Percentiles rank a stretch among this genome's conserved stretches.
Evolutionary conservation across 2,797 vertebrate species (phyloP).

Genomic region (Mormyrops boulengeri): DNA sequence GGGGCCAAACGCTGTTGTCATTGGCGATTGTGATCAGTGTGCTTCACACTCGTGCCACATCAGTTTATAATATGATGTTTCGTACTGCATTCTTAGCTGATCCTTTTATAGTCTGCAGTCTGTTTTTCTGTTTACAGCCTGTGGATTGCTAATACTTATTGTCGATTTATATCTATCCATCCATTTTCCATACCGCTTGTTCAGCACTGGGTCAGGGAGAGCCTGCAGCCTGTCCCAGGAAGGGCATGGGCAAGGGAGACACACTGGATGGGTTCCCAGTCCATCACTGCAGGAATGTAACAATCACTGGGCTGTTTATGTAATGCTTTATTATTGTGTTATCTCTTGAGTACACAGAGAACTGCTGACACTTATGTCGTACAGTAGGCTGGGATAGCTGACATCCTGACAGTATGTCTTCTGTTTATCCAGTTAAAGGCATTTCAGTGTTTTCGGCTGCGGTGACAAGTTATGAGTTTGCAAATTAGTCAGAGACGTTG

Average conservation of each 20-base stretch:
- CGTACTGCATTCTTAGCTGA: neutral
- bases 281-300: neutral
- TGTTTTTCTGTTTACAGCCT: neutral
- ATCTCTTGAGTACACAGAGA: neutral
- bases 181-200: neutral
- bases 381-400: neutral
- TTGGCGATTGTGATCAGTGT: constrained; percentile 50
- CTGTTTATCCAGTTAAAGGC: neutral
- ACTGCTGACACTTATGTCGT: neutral
- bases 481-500: neutral
- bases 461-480: neutral
- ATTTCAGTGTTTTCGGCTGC: neutral
- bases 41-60: constrained; percentile 27
- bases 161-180: neutral
- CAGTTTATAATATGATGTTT: neutral
- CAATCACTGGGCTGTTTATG: neutral
- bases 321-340: neutral
- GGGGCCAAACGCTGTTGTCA: constrained; percentile 52
- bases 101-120: neutral
- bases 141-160: neutral
- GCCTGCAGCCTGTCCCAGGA: neutral
- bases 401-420: neutral
- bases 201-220: neutral
- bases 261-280: neutral
- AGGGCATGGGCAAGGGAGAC: neutral